These are phyloP conservation scores for Oscheius myriophilus DNA, from an alignment of 2,888 invertebrate species.

Conservation along the genomic window DNA sequence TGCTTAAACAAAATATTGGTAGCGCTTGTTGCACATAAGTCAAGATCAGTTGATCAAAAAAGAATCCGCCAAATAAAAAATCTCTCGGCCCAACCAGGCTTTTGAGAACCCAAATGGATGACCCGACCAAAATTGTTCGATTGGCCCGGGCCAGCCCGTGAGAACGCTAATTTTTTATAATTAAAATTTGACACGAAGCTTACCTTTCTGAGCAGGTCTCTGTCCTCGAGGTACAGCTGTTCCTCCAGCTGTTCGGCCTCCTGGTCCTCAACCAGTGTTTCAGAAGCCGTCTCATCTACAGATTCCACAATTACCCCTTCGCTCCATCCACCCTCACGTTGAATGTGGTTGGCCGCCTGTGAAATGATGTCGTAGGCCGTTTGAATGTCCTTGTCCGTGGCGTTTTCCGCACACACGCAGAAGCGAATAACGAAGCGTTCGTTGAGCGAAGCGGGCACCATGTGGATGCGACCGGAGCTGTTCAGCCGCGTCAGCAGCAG, in stretches of 20 bases:
- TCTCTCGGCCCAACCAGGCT: no score
- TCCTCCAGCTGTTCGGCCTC: constrained; percentile 60
- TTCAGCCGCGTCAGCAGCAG: constrained; percentile 90
- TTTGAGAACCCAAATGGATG: no score
- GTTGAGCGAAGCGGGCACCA: constrained; percentile 75
- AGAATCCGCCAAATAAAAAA: no score
- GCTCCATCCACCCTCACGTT: constrained; percentile 76
- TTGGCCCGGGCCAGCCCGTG: no score
- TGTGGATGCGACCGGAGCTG: constrained; percentile 92
- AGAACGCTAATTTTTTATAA: no score
- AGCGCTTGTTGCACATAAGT: no score
- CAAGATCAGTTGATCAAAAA: no score
- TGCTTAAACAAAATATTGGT: no score
- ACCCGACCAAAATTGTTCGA: no score
- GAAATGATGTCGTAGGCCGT: constrained; percentile 74
- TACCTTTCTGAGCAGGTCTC: constrained; percentile 7
- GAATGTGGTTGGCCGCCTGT: constrained; percentile 73
- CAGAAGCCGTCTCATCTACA: constrained; percentile 45
- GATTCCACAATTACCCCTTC: no score
- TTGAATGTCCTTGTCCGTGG: constrained; percentile 79
- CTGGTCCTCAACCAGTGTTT: constrained; percentile 44
- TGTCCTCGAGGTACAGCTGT: constrained; percentile 18
- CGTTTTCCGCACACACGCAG: constrained; percentile 90
- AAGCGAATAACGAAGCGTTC: constrained; percentile 75
- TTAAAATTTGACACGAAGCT: no score